Conservation (phyloP, 1,140 invertebrate species). For the Hycleus cichorii region DNA sequence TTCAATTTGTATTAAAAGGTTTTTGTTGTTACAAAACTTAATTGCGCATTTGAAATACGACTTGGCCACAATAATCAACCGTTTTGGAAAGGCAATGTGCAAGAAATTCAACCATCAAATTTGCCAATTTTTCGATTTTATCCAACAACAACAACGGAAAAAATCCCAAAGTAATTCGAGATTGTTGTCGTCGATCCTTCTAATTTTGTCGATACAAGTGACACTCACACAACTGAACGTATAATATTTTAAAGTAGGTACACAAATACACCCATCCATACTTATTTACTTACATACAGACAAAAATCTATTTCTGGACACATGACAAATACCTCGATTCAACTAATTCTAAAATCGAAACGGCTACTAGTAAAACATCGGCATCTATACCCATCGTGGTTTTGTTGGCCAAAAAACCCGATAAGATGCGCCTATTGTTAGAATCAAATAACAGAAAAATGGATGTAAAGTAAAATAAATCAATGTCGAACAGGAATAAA, state of each 20-base stretch:
- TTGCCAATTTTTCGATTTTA: too few species aligned
- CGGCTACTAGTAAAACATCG: not conserved
- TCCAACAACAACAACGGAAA: too few species aligned
- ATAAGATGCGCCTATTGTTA: too few species aligned
- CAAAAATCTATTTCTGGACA: constrained; percentile 21
- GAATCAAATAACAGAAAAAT: too few species aligned
- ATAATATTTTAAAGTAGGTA: constrained; percentile 1
- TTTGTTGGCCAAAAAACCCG: too few species aligned
- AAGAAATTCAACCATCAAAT: not conserved
- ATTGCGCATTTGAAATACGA: not conserved
- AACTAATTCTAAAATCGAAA: not conserved
- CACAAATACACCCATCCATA: not conserved
- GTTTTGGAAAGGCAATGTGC: not conserved
- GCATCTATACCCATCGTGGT: not conserved
- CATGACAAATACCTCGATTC: constrained; percentile 27
- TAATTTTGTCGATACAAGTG: constrained; percentile 23
- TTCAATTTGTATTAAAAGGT: constrained; percentile 30
- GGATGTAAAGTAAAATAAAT: too few species aligned
- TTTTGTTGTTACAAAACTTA: constrained; percentile 4
- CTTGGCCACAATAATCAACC: not conserved
- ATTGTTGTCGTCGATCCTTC: constrained; percentile 11
- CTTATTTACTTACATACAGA: not conserved
- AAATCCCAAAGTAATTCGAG: too few species aligned
- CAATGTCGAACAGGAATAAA: not conserved
- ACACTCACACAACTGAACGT: constrained; percentile 7